Conservation (phyloP, 2,888 invertebrate genomes). For the Amorpha juglandis region DNA sequence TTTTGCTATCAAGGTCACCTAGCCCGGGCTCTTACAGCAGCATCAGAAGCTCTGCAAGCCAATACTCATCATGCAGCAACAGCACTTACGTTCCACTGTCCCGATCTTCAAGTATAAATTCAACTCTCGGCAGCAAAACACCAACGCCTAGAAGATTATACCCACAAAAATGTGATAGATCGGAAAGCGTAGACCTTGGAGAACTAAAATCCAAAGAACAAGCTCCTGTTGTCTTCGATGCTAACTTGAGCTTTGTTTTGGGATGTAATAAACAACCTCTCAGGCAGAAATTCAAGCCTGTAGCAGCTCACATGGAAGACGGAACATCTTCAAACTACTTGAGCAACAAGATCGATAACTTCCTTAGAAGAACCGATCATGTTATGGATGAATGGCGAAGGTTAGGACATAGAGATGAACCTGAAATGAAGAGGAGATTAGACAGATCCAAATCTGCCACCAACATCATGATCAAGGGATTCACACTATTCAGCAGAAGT, state of each 20-base stretch:
- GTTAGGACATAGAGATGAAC: slow-evolving; percentile 86
- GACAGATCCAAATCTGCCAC: slow-evolving; percentile 90
- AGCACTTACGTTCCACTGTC: slow-evolving; percentile 72
- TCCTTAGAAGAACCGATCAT: slow-evolving; percentile 92
- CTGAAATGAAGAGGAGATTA: slow-evolving; percentile 71
- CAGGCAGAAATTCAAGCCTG: slow-evolving; percentile 87
- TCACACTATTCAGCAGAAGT: slow-evolving; percentile 86
- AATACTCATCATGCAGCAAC: slow-evolving; percentile 79
- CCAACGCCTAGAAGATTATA: slow-evolving; percentile 87
- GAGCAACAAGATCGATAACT: slow-evolving; percentile 90
- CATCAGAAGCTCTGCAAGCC: slow-evolving; percentile 69
- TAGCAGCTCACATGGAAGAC: slow-evolving; percentile 90
- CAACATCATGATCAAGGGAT: slow-evolving; percentile 93
- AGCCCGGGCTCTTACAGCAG: slow-evolving; percentile 81
- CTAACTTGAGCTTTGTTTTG: slow-evolving; percentile 91
- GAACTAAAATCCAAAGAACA: slow-evolving; percentile 88
- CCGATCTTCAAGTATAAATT: slow-evolving; percentile 74
- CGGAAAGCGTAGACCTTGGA: slow-evolving; percentile 78
- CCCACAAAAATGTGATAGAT: slow-evolving; percentile 84
- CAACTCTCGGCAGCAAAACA: slow-evolving; percentile 69
- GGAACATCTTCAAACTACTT: slow-evolving; percentile 91
- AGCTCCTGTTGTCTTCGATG: slow-evolving; percentile 92
- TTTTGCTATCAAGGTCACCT: slow-evolving; percentile 82
- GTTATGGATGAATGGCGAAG: slow-evolving; percentile 94
- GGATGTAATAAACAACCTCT: slow-evolving; percentile 89